phyloP scores from a whole-genome alignment of 2,797 vertebrate species.

The Vultur gryphus region DNA sequence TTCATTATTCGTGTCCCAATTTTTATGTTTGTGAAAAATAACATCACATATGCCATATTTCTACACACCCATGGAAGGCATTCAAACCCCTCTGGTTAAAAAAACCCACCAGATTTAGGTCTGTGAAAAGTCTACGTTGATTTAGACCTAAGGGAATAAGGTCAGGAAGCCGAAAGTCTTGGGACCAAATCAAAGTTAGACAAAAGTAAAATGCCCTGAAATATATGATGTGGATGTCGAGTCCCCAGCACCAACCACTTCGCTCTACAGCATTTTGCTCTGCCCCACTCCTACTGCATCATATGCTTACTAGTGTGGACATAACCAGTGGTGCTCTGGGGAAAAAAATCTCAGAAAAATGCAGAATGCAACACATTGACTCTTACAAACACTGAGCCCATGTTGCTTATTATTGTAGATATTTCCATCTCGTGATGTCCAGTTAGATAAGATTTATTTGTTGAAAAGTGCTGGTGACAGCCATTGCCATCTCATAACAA shows the following conservation, averaged over 20 bases:
- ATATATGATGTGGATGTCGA: not conserved
- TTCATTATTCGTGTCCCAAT: not conserved
- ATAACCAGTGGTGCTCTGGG: not conserved
- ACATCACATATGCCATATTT: not conserved
- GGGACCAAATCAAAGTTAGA: not conserved
- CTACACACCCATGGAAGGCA: not conserved
- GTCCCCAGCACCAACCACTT: not conserved
- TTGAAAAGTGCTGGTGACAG: not conserved
- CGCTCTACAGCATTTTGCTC: not conserved
- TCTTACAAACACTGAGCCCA: not conserved
- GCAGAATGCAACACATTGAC: not conserved
- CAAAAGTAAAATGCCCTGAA: not conserved
- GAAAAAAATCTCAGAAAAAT: not conserved
- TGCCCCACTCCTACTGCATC: not conserved
- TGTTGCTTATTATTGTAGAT: not conserved
- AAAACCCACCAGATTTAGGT: not conserved
- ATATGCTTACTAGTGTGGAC: not conserved
- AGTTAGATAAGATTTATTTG: not conserved
- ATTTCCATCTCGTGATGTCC: not conserved
- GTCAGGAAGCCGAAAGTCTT: not conserved
- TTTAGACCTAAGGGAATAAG: not conserved
- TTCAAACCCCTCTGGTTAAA: not conserved
- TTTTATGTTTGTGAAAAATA: not conserved
- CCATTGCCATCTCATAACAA: not conserved
- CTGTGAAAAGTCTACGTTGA: not conserved